Conservation (phyloP, 35 echinoderm and acorn worm species). For the Patiria miniata region DNA sequence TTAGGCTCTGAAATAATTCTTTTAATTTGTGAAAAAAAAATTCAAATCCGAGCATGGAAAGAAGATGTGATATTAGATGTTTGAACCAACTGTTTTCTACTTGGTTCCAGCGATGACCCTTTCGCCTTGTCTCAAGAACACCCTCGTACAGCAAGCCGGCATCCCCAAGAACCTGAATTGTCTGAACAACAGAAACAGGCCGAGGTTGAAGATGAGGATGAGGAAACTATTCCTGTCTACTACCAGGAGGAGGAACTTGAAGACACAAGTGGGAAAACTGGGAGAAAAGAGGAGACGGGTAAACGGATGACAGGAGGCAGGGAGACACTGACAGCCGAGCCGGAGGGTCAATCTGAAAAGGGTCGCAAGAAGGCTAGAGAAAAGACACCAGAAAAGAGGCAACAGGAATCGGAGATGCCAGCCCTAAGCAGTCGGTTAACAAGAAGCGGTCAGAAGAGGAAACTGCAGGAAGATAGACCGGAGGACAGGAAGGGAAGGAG, state of each 20-base stretch:
- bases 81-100: background rate
- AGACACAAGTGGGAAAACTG: background rate
- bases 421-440: background rate
- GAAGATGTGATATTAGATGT: too few species aligned
- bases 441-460: constrained; percentile 33
- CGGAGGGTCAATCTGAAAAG: background rate
- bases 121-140: constrained; percentile 31
- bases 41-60: too few species aligned
- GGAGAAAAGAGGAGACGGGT: background rate
- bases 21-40: too few species aligned
- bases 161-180: constrained; percentile 3
- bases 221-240: constrained; percentile 53
- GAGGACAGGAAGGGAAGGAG: background rate
- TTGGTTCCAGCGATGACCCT: constrained; percentile 48
- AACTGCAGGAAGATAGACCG: background rate
- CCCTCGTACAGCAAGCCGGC: background rate
- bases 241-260: constrained; percentile 31
- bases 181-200: background rate
- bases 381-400: constrained; percentile 19
- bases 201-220: constrained; percentile 19
- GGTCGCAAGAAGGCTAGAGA: background rate
- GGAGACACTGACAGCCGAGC: background rate
- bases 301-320: background rate
- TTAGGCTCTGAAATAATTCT: too few species aligned
- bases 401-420: background rate